phyloP scores from a whole-genome alignment of 2,888 invertebrate species.

The Acanthosepion pharaonis region DNA sequence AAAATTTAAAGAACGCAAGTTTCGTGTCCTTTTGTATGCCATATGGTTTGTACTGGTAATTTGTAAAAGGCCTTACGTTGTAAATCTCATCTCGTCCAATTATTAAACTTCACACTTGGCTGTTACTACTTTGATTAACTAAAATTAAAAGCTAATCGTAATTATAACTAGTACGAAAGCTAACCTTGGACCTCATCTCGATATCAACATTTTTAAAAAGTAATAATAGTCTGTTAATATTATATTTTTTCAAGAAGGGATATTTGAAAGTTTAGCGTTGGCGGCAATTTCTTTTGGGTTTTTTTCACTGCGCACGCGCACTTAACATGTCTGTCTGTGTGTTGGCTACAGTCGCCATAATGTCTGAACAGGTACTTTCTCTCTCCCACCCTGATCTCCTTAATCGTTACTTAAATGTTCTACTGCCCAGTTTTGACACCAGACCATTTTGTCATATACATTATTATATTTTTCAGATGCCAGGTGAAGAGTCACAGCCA shows the following conservation, averaged over 20 bases:
- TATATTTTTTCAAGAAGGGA: too few relatives aligned
- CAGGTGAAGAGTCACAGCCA: slow-evolving; percentile 64
- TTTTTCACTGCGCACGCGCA: slow-evolving; percentile 55
- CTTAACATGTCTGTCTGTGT: slow-evolving; percentile 61
- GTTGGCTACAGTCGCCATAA: slow-evolving; percentile 67
- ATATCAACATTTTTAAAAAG: too few relatives aligned
- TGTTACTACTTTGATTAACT: not conserved
- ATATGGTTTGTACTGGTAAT: not conserved
- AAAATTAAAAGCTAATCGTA: not conserved
- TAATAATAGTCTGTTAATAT: too few relatives aligned
- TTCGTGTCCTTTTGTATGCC: not conserved
- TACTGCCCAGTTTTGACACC: slow-evolving; percentile 48
- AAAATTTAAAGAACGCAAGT: not conserved
- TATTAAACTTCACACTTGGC: not conserved
- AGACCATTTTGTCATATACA: not conserved
- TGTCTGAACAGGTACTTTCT: slow-evolving; percentile 63
- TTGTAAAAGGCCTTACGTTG: not conserved
- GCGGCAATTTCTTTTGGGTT: slow-evolving; percentile 54
- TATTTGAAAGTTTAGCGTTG: slow-evolving; percentile 43
- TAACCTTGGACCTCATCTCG: too few relatives aligned
- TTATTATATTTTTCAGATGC: slow-evolving; percentile 63
- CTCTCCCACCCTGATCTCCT: not conserved
- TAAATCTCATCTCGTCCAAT: not conserved
- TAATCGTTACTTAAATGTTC: not conserved
- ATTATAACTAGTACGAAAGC: not conserved